Percentiles rank a stretch among this genome's conserved stretches.
Conservation (phyloP, 2,888 invertebrate species). For the Drosophila formosana region DNA sequence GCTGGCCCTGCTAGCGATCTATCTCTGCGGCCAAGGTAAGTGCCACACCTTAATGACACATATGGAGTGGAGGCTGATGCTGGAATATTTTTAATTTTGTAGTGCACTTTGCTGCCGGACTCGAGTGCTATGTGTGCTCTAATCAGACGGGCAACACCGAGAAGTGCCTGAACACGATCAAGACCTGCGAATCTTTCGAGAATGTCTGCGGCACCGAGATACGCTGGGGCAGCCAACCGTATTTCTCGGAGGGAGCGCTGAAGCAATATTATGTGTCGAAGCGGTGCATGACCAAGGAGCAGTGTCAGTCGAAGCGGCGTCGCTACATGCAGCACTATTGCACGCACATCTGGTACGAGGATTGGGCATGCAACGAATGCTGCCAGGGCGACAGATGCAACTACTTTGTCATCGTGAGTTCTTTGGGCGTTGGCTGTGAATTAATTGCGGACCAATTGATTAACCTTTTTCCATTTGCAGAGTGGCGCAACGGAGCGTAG, state of each 20-base stretch:
- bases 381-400: conserved; percentile 98
- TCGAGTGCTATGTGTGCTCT: conserved; percentile 98
- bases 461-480: conserved; percentile 40
- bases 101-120: conserved; percentile 85
- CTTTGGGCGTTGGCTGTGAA: conserved; percentile 29
- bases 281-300: conserved; percentile 92
- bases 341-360: conserved; percentile 97
- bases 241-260: conserved; percentile 96
- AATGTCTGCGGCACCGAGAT: conserved; percentile 90
- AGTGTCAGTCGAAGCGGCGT: conserved; percentile 90
- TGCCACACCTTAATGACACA: conserved; percentile 63
- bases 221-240: conserved; percentile 96
- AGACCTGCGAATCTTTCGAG: conserved; percentile 94
- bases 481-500: conserved; percentile 49
- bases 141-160: conserved; percentile 96
- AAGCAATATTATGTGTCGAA: conserved; percentile 98
- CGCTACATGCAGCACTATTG: conserved; percentile 90
- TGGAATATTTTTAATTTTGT: neutral
- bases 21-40: conserved; percentile 78
- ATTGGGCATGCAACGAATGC: conserved; percentile 98
- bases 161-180: conserved; percentile 96
- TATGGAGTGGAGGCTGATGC: neutral
- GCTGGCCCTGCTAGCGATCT: conserved; percentile 69
- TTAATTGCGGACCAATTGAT: neutral
- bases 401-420: conserved; percentile 96